phyloP scores from a whole-genome alignment of 2,113 vertebrate genomes.

The Dasyurus viverrinus region DNA sequence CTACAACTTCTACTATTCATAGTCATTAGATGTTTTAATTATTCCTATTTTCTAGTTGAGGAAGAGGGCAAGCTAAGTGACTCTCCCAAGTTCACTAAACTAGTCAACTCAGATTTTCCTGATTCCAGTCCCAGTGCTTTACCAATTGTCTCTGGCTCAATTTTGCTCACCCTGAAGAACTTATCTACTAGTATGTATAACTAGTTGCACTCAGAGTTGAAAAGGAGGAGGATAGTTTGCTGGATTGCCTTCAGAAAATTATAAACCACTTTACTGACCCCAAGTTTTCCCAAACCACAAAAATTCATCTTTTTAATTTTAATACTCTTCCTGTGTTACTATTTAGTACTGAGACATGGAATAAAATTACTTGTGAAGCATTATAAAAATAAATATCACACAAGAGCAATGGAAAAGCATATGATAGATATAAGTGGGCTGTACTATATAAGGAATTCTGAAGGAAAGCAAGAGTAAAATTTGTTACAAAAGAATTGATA shows the following conservation, averaged over 20 bases:
- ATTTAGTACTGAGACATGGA: neutral
- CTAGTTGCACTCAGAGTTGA: neutral
- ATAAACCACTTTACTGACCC: neutral
- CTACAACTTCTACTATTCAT: neutral
- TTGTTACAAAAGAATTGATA: neutral
- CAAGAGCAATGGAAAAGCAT: neutral
- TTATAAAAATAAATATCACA: neutral
- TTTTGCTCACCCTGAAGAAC: neutral
- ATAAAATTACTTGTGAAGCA: neutral
- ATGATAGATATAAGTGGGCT: neutral
- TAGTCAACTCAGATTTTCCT: neutral
- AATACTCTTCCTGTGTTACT: neutral
- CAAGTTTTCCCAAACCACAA: neutral
- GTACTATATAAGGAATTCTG: neutral
- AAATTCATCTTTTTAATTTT: neutral
- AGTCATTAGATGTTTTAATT: neutral
- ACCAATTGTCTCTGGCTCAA: neutral
- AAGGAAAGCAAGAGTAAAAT: neutral
- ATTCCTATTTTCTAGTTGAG: neutral
- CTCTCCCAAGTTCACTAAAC: neutral
- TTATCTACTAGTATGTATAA: neutral
- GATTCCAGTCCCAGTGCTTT: neutral
- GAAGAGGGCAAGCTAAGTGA: neutral
- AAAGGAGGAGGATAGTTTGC: neutral
- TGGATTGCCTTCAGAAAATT: neutral